These are phyloP conservation scores for Pseudorhombus dupliciocellatus DNA, from an alignment of 2,113 vertebrate species.

Conservation along the genomic window DNA sequence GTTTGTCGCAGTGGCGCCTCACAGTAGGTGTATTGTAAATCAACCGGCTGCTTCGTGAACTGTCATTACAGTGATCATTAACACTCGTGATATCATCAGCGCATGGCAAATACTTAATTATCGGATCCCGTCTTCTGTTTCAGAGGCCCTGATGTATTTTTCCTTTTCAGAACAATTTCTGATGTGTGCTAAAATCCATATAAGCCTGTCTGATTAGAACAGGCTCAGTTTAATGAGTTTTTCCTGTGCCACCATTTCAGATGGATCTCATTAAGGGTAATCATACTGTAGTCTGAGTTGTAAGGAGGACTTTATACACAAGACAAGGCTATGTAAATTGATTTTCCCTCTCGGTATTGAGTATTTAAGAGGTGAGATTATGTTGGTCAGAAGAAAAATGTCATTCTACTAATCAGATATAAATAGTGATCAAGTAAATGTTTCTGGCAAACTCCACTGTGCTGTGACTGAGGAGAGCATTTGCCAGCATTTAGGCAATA, in stretches of 20 bases:
- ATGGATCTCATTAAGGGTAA: slow-evolving; percentile 80
- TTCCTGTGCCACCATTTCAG: slow-evolving; percentile 74
- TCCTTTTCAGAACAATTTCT: slow-evolving; percentile 77
- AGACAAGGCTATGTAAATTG: slow-evolving; percentile 72
- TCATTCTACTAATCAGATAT: slow-evolving; percentile 64
- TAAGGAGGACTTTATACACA: slow-evolving; percentile 72
- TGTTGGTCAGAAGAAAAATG: slow-evolving; percentile 65
- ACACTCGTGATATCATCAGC: slow-evolving; percentile 80
- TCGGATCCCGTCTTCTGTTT: slow-evolving; percentile 72
- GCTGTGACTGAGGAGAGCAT: slow-evolving; percentile 44
- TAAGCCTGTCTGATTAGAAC: slow-evolving; percentile 80
- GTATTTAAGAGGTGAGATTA: slow-evolving; percentile 76
- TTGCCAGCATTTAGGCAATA: slow-evolving; percentile 67
- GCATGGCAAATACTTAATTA: slow-evolving; percentile 81
- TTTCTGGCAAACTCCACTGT: slow-evolving; percentile 61
- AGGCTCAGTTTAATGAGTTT: slow-evolving; percentile 79
- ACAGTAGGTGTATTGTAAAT: slow-evolving; percentile 77
- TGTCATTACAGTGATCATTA: slow-evolving; percentile 83
- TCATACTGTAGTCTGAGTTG: slow-evolving; percentile 78
- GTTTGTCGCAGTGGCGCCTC: slow-evolving; percentile 71
- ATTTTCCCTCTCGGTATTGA: slow-evolving; percentile 70
- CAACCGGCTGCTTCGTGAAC: slow-evolving; percentile 76
- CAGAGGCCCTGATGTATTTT: slow-evolving; percentile 75
- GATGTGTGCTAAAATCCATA: slow-evolving; percentile 78
- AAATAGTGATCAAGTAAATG: slow-evolving; percentile 59